A percentile compares a stretch with the other conserved stretches of the same genome.
Evolutionary conservation across 1,140 invertebrate species (phyloP).

Genomic region (Macrostomum lignano): DNA sequence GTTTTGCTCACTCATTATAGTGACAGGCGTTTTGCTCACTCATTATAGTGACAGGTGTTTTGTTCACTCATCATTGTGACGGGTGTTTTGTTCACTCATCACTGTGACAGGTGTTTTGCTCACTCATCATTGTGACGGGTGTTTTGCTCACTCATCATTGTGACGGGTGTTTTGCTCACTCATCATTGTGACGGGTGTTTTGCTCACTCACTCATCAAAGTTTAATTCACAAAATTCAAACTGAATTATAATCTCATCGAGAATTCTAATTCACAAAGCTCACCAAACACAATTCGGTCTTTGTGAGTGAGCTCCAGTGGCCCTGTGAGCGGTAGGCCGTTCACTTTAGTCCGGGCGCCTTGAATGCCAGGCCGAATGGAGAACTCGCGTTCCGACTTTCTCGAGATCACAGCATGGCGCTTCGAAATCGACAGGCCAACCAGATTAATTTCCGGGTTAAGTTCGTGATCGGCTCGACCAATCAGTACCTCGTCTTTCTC

Average conservation of each 20-base stretch:
- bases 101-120: too few species aligned
- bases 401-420: slow-evolving; percentile 17
- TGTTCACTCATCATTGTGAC: too few species aligned
- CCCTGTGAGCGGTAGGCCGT: slow-evolving; percentile 19
- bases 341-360: slow-evolving; percentile 23
- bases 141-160: too few species aligned
- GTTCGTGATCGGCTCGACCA: slow-evolving; percentile 21
- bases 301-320: slow-evolving; percentile 15
- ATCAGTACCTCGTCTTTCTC: slow-evolving; percentile 14
- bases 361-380: slow-evolving; percentile 14
- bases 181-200: too few species aligned
- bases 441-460: slow-evolving; percentile 16
- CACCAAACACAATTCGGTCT: slow-evolving; percentile 27
- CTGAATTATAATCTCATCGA: neutral
- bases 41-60: too few species aligned
- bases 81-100: too few species aligned
- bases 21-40: too few species aligned
- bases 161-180: too few species aligned
- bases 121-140: too few species aligned
- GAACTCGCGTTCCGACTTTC: slow-evolving; percentile 11
- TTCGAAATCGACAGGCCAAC: slow-evolving; percentile 19
- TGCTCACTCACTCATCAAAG: too few species aligned
- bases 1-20: too few species aligned
- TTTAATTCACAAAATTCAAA: too few species aligned
- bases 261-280: slow-evolving; percentile 6